These are phyloP conservation scores for Oreochromis tanganicae DNA, from an alignment of 2,113 vertebrate species.

Conservation along the genomic window DNA sequence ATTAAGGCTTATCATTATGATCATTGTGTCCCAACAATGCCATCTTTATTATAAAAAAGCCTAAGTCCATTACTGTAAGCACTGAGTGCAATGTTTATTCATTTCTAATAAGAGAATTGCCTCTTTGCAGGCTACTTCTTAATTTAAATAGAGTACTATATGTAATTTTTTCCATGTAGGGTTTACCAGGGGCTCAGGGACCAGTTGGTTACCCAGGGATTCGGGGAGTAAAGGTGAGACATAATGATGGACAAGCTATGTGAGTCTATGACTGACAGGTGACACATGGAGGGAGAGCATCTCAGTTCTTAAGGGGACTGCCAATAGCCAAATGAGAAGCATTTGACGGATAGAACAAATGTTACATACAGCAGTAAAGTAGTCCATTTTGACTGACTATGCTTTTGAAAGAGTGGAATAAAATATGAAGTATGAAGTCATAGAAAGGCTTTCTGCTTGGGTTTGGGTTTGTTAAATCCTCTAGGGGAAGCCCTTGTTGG, in stretches of 20 bases:
- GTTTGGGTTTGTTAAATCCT: not conserved
- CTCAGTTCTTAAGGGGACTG: conserved; percentile 29
- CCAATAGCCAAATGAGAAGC: conserved; percentile 14
- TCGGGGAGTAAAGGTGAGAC: conserved; percentile 87
- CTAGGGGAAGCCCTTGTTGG: not conserved
- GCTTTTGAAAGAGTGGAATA: not conserved
- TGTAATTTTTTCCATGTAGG: conserved; percentile 61
- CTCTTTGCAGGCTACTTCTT: not conserved
- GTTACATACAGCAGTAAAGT: not conserved
- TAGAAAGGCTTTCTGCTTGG: not conserved
- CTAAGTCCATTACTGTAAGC: conserved; percentile 8
- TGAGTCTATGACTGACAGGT: conserved; percentile 44
- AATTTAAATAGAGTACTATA: not conserved
- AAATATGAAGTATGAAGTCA: not conserved
- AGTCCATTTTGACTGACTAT: not conserved
- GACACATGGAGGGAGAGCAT: conserved; percentile 31
- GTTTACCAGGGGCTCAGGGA: conserved; percentile 75
- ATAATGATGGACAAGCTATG: conserved; percentile 43
- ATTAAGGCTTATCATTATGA: conserved; percentile 1
- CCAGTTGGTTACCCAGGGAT: conserved; percentile 84
- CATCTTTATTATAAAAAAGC: conserved; percentile 1
- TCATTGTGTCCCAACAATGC: not conserved
- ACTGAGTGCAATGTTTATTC: not conserved
- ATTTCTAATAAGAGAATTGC: not conserved
- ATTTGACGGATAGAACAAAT: conserved; percentile 38